Evolutionary conservation across 64 coral and sea anemone species (phyloP).

Genomic region (Orbicella faveolata): DNA sequence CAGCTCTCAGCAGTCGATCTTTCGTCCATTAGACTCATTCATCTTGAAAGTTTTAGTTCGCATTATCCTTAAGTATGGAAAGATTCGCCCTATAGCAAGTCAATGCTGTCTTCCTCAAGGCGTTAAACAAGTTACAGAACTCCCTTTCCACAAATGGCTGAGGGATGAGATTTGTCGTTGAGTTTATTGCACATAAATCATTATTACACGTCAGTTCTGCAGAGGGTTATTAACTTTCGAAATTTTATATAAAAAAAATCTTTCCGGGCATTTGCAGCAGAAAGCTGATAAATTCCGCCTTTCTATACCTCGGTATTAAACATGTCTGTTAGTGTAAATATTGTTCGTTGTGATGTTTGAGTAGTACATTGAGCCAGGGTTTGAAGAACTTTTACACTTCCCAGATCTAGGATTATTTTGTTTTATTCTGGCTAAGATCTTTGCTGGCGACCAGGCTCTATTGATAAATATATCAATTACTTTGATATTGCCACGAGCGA

Average conservation of each 20-base stretch:
- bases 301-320: neutral
- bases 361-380: neutral
- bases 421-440: neutral
- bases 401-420: neutral
- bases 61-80: neutral
- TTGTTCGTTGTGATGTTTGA: neutral
- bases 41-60: neutral
- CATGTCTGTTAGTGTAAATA: constrained; percentile 28
- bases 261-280: constrained; percentile 10
- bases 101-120: constrained; percentile 12
- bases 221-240: neutral
- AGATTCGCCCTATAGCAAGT: neutral
- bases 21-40: neutral
- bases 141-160: constrained; percentile 14
- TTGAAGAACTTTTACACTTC: neutral
- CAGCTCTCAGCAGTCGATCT: neutral
- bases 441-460: neutral
- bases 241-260: neutral
- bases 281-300: neutral
- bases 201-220: neutral
- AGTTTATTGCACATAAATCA: neutral
- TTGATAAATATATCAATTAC: constrained; percentile 21
- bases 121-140: constrained; percentile 34
- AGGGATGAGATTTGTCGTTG: neutral
- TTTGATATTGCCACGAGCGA: constrained; percentile 5